A percentile compares a stretch with the other conserved stretches of the same genome.
These are phyloP conservation scores for Sceloporus undulatus DNA, from an alignment of 2,113 vertebrate genomes.

Conservation along the genomic window DNA sequence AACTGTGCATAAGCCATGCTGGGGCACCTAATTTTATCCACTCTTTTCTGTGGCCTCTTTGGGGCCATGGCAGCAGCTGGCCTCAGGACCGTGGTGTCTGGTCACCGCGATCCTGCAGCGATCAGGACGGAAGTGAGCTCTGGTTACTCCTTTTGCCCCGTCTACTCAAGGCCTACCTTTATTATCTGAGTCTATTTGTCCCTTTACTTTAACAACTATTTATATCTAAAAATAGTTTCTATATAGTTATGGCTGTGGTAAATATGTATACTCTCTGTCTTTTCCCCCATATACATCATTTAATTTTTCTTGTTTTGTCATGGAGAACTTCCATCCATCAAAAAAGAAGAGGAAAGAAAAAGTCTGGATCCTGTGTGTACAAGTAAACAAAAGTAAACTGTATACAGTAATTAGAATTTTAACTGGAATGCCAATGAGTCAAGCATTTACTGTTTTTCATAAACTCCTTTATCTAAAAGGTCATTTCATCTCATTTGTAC, in stretches of 20 bases:
- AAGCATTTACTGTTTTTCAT: constrained; percentile 19
- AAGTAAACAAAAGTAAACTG: not conserved
- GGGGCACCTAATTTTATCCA: too few relatives aligned
- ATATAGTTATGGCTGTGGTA: not conserved
- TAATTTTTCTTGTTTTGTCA: not conserved
- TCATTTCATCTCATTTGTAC: not conserved
- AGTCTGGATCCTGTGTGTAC: not conserved
- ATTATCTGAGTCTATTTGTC: too few relatives aligned
- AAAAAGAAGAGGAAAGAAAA: not conserved
- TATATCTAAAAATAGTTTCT: not conserved
- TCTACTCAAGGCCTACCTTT: too few relatives aligned
- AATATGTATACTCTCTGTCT: too few relatives aligned
- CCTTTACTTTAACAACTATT: not conserved
- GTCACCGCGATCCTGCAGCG: too few relatives aligned
- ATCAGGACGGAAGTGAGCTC: too few relatives aligned
- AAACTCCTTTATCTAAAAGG: not conserved
- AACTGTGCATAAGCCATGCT: too few relatives aligned
- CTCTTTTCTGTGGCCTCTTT: too few relatives aligned
- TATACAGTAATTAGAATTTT: constrained; percentile 17
- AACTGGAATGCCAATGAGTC: constrained; percentile 6
- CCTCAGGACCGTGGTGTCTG: too few relatives aligned
- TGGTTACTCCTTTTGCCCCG: too few relatives aligned
- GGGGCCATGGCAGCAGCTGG: too few relatives aligned
- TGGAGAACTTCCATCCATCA: not conserved
- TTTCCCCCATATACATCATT: not conserved